Evolutionary conservation across 2,113 vertebrate species (phyloP).

Genomic region (Physeter macrocephalus): DNA sequence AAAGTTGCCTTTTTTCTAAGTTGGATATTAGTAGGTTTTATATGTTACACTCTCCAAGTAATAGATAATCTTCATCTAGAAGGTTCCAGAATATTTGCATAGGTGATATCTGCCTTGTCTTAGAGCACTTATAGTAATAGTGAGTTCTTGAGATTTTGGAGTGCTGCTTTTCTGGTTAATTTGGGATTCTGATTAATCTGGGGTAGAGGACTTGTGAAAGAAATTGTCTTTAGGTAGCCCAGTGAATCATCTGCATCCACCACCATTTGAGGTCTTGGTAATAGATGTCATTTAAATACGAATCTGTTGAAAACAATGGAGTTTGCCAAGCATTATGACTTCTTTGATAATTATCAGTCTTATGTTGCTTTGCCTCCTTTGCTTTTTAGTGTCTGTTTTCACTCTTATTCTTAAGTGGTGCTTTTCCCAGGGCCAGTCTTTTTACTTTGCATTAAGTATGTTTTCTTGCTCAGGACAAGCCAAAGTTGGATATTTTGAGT

Average conservation of each 20-base stretch:
- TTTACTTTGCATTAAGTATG: not conserved
- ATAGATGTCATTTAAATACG: not conserved
- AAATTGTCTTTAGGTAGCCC: not conserved
- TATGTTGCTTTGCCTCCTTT: not conserved
- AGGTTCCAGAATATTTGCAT: not conserved
- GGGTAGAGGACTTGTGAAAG: not conserved
- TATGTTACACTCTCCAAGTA: not conserved
- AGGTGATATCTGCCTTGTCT: not conserved
- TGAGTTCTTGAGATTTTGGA: not conserved
- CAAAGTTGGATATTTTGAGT: not conserved
- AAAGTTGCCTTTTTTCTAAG: not conserved
- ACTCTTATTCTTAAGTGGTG: not conserved
- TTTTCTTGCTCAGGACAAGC: constrained; percentile 38
- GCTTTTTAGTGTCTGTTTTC: not conserved
- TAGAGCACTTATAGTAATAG: not conserved
- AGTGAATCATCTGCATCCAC: not conserved
- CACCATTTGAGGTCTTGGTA: not conserved
- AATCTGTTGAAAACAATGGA: not conserved
- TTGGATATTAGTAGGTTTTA: not conserved
- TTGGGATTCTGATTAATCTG: not conserved
- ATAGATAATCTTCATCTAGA: not conserved
- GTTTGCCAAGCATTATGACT: not conserved
- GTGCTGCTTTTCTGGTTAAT: not conserved
- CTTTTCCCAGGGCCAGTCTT: constrained; percentile 31
- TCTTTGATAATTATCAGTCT: not conserved